Base-by-base conservation (phyloP, 2,113 vertebrate genomes). In the Leptocoma aspasia region DNA sequence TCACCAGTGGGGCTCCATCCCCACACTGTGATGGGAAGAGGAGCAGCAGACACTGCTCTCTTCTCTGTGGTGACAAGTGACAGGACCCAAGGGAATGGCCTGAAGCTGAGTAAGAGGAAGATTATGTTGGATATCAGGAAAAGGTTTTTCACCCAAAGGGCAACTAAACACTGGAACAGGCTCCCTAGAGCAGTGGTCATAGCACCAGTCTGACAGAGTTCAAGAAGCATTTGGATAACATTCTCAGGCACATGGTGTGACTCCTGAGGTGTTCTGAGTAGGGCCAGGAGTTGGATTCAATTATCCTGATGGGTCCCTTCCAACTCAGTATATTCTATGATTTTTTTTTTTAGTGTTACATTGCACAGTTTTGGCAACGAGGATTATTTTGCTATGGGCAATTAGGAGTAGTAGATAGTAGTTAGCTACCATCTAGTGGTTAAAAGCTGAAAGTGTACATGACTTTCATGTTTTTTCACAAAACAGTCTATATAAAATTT, bases 341-440 rank as follows among this genome's bases (percentile, higher is more conserved):
- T 41, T 24, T 11, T 80, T 39, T 33, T 61, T 82, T 1, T 22
- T 50, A 53, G 24, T 5, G 9, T 33, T 54, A 22, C 2, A 37
- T 7, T 15, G 37, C 30, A 7, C 22, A n/a, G 49, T 47, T 76
- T 42, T 1, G 2, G 21, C 31, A 63, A 30, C 0, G 0, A 35
- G 12, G 4, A 9, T 42, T 91, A 24, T 44, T 65, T 39, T 13
- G 33, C 33, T 13, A 14, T 1, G 2, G 33, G 24, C 18, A 28
- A 16, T 41, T 54, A 83, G 26, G 9, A 83, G 42, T 4, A 56
- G 63, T 57, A 49, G 11, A 18, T 14, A 75, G 96, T 66, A 49
- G 64, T 88, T 59, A 80, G 90, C 96, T 97, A 95, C 97, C 98
- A 97, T 87, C 98, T 89, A 96, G 97, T 60, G 97, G 97, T 60